phyloP scores from a whole-genome alignment of 2,888 invertebrate species.

The Argyresthia albistria region DNA sequence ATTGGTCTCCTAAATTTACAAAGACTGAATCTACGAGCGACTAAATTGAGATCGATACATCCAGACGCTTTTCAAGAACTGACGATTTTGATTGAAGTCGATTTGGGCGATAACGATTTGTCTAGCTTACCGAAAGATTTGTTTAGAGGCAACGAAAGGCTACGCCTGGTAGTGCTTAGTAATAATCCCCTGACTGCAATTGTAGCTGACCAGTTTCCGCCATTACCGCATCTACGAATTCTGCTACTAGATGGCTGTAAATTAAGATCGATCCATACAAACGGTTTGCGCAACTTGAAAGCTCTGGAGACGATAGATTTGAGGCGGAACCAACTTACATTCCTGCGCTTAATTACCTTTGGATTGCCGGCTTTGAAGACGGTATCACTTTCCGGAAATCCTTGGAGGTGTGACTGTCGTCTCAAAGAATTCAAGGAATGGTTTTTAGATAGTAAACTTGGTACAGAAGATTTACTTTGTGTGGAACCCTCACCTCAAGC shows the following conservation, averaged over 20 bases:
- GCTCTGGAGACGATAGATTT: conserved; percentile 84
- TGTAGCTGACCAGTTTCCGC: conserved; percentile 84
- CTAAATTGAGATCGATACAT: conserved; percentile 83
- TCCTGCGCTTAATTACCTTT: conserved; percentile 71
- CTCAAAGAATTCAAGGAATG: conserved; percentile 87
- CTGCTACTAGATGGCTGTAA: conserved; percentile 87
- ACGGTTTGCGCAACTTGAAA: conserved; percentile 83
- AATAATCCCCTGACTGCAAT: conserved; percentile 86
- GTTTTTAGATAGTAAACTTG: conserved; percentile 85
- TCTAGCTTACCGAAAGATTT: conserved; percentile 82
- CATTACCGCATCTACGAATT: conserved; percentile 83
- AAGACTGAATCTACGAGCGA: conserved; percentile 83
- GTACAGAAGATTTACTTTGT: conserved; percentile 82
- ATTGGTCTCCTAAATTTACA: conserved; percentile 88
- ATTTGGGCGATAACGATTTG: conserved; percentile 87
- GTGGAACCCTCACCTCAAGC: conserved; percentile 79
- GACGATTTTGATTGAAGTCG: conserved; percentile 88
- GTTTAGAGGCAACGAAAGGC: conserved; percentile 87
- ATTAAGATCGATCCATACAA: conserved; percentile 80
- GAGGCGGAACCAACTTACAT: conserved; percentile 84
- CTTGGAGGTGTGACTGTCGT: conserved; percentile 92
- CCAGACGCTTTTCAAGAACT: conserved; percentile 89
- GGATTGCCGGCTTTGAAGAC: conserved; percentile 85
- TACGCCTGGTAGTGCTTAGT: conserved; percentile 83
- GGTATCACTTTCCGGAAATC: conserved; percentile 86